Evolutionary conservation across 2,888 invertebrate species (phyloP).

Genomic region (Pimpla rufipes): DNA sequence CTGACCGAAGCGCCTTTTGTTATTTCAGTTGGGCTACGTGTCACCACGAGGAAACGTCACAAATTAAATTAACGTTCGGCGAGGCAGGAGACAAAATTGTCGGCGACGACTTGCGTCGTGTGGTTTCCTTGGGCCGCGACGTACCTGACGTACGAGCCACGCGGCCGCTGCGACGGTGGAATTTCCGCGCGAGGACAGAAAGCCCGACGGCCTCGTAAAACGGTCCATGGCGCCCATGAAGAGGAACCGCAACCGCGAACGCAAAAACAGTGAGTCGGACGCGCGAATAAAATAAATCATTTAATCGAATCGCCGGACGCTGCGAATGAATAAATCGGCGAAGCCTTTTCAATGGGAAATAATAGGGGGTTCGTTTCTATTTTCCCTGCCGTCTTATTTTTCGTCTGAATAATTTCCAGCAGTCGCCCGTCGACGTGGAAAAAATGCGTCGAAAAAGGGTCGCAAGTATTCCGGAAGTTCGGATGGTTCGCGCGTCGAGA

Average conservation of each 20-base stretch:
- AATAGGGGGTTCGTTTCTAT: neutral
- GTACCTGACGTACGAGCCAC: neutral
- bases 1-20: constrained; percentile 16
- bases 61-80: constrained; percentile 14
- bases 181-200: constrained; percentile 16
- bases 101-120: constrained; percentile 29
- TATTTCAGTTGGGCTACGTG: constrained; percentile 6
- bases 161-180: constrained; percentile 7
- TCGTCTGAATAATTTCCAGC: constrained; percentile 21
- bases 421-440: constrained; percentile 56
- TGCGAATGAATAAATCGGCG: neutral
- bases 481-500: constrained; percentile 50
- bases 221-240: constrained; percentile 65
- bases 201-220: constrained; percentile 16
- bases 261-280: constrained; percentile 53
- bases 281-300: neutral
- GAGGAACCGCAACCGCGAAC: constrained; percentile 59
- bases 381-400: neutral
- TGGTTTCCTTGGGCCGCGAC: neutral
- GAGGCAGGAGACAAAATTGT: constrained; percentile 18
- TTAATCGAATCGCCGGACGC: neutral
- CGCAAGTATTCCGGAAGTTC: constrained; percentile 52
- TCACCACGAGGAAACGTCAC: constrained; percentile 1
- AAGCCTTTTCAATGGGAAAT: neutral
- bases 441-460: constrained; percentile 48